Percentiles rank a stretch among this genome's conserved stretches.
Conservation (phyloP, 2,888 invertebrate genomes). For the Eilema sororculum region DNA sequence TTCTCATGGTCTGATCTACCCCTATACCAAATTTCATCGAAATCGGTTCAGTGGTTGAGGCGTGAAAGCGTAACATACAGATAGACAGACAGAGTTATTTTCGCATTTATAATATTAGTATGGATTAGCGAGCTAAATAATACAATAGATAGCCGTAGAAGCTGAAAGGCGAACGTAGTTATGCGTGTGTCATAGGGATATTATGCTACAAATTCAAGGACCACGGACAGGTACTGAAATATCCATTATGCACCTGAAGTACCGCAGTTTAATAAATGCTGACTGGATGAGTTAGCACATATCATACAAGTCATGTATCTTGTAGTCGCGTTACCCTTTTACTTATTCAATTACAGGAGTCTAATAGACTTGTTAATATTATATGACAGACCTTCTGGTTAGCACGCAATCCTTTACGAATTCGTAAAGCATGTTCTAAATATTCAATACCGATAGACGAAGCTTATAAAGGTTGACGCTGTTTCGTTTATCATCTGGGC, state of each 20-base stretch:
- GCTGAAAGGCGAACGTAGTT: too few species aligned
- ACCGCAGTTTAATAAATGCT: neutral
- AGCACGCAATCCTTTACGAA: neutral
- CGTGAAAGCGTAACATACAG: too few species aligned
- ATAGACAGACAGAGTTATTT: too few species aligned
- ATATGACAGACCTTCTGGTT: neutral
- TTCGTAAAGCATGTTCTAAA: neutral
- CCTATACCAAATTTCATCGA: too few species aligned
- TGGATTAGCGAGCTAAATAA: neutral
- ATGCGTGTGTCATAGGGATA: too few species aligned
- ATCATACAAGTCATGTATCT: neutral
- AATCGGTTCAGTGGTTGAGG: too few species aligned
- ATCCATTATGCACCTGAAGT: neutral
- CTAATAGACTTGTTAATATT: neutral
- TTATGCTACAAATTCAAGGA: neutral
- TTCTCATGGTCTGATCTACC: too few species aligned
- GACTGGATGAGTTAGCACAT: neutral
- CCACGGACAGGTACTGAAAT: neutral
- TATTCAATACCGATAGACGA: neutral
- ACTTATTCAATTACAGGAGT: neutral
- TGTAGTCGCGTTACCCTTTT: too few species aligned
- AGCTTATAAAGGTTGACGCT: conserved; percentile 35
- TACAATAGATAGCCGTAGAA: too few species aligned
- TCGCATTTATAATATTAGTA: too few species aligned
- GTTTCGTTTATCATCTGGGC: conserved; percentile 16